Base-by-base conservation (phyloP, 2,113 vertebrate genomes). In the Mobula hypostoma region DNA sequence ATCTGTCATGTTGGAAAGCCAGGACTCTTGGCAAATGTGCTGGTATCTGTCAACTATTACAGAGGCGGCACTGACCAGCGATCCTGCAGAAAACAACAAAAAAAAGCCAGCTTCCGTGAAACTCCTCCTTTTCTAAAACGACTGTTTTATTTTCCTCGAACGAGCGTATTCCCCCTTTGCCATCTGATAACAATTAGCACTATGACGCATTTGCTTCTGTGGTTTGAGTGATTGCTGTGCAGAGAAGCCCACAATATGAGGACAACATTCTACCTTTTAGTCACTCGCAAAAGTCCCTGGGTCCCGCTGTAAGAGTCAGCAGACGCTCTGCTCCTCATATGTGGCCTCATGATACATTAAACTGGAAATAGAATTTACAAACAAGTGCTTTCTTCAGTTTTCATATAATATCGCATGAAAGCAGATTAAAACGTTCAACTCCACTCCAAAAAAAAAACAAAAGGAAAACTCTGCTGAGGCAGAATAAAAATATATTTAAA, bases 141-240 rank as follows among this genome's bases (percentile, higher is more conserved):
- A 66, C 94, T 91, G 85, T 94, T 76, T 74, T 48, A 56, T 93
- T 93, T 76, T 93, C 96, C 96, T 95, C 95, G 96, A 97, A 97
- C 96, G 95, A 95, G 95, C 96, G 96, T 95, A 95, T 97, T 97
- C 96, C 96, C 96, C 96, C 94, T 95, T 36, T 95, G 94, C 97
- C 98, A 98, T 97, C 97, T 98, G 97, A 95, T 97, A 97, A 96
- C 95, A 96, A 95, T 97, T 97, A 97, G 96, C 95, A 94, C 97
- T 95, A 91, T 98, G 97, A 97, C 97, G 97, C 79, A 97, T 96
- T 98, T 98, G 32, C 98, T 97, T 97, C 95, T 94, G 96, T 87
- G 94, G 78, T 95, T 94, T 94, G 74, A 72, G 24, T 74, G 90
- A 19, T 72, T 32, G 68, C 74, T 72, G 66, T 93, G 70, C 70